Percentiles rank a stretch among this genome's conserved stretches.
phyloP scores from a whole-genome alignment of 2,113 vertebrate species.

The Phocoena sinus region DNA sequence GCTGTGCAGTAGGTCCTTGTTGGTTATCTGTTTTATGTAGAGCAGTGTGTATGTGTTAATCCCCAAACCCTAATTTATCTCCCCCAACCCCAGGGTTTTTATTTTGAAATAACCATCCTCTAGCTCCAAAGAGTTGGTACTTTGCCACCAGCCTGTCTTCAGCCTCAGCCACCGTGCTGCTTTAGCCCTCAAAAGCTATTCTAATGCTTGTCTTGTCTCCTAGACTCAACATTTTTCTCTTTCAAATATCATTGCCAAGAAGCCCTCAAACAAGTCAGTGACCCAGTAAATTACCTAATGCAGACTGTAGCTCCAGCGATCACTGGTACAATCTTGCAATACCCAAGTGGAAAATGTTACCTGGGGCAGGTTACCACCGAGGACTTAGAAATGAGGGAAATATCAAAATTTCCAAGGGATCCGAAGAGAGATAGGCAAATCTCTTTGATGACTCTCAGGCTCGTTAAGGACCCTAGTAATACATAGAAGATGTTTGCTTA shows the following conservation, averaged over 20 bases:
- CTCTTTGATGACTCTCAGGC: not conserved
- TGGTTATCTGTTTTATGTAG: not conserved
- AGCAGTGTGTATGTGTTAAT: not conserved
- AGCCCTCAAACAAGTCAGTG: not conserved
- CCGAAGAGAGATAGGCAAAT: not conserved
- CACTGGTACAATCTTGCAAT: not conserved
- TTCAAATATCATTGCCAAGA: not conserved
- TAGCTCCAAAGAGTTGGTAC: not conserved
- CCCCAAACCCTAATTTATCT: not conserved
- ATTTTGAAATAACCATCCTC: not conserved
- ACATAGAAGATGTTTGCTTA: not conserved
- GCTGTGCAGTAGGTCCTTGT: not conserved
- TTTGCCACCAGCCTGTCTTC: not conserved
- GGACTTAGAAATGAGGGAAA: not conserved
- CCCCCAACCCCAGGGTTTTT: not conserved
- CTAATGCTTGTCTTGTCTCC: not conserved
- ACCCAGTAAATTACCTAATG: not conserved
- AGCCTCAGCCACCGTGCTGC: not conserved
- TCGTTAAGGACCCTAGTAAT: not conserved
- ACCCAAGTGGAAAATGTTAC: not conserved
- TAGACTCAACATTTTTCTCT: not conserved
- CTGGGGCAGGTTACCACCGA: not conserved
- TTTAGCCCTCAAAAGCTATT: not conserved
- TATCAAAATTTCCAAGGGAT: not conserved
- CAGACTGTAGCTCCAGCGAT: not conserved